Percentiles rank a stretch among this genome's conserved stretches.
These are phyloP conservation scores for Ferrisia virgata DNA, from an alignment of 2,888 invertebrate genomes.

Conservation along the genomic window DNA sequence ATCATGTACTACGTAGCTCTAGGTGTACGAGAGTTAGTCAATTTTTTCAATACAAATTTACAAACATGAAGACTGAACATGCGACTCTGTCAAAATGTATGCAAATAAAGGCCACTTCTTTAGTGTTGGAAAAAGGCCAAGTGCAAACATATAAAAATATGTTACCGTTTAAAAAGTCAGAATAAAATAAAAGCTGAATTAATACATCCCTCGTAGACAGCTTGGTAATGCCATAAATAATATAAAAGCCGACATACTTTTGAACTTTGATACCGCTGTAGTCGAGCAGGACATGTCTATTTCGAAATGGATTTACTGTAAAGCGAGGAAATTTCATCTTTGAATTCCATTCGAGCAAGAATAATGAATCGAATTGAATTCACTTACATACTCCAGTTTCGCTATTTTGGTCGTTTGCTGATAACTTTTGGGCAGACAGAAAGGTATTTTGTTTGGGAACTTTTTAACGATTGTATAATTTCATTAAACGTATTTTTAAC, in stretches of 20 bases:
- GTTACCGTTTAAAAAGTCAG: conserved; percentile 1
- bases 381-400: background rate
- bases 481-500: background rate
- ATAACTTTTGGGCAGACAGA: background rate
- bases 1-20: no score
- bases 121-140: background rate
- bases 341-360: background rate
- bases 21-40: no score
- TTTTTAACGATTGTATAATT: background rate
- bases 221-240: conserved; percentile 9
- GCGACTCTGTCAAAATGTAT: background rate
- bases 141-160: background rate
- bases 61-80: background rate
- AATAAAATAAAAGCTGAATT: background rate
- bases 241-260: background rate
- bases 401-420: background rate
- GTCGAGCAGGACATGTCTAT: no score
- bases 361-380: background rate
- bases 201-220: background rate
- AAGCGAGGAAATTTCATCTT: background rate
- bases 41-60: conserved; percentile 15
- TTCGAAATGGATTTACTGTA: background rate
- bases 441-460: background rate
- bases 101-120: background rate
- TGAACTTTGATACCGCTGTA: background rate